Base-by-base conservation (phyloP, 2,113 vertebrate species). In the Carassius gibelio region DNA sequence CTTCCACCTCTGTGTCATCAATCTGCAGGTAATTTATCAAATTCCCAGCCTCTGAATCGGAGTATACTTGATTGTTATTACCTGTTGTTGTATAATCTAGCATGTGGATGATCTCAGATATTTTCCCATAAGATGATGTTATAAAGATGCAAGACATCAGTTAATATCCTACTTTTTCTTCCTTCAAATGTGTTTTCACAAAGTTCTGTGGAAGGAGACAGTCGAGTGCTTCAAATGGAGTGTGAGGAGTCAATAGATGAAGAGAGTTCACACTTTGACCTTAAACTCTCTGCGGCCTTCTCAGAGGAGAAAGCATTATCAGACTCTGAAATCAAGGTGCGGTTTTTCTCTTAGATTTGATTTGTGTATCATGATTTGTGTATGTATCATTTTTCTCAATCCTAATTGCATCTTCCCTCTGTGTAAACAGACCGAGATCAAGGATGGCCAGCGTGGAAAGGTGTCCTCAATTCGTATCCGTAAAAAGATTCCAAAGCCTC, bases 381-480 rank as follows among this genome's bases (percentile, higher is more conserved):
- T 30, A 61, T 61, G 55, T 23, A 15, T 17, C 0, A 19, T 52
- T 61, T 30, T 81, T 10, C 3, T 36, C 36, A 23, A 38, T 15
- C 19, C 9, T 45, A 30, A 30, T 38, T n/a, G 9, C 30, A 13
- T 48, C 8, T 50, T 45, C 19, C 1, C 23, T 77, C 45, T 82
- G 36, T 68, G 69, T 50, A 19, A 75, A 69, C 87, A 91, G 90
- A 48, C 81, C 2, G 79, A 81, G 30, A 64, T 55, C 15, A 91
- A 92, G 84, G 86, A 88, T 2, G 91, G 93, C 81, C 90, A 91
- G 42, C 87, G 88, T 68, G 94, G 95, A 57, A 98, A 96, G 50
- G 97, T 98, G 77, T 98, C 97, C 5, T 93, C 94, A 68, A 96
- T 98, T 85, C 92, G 94, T 88, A 98, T 98, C 87, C 94, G 96